Conservation (phyloP, 2,113 vertebrate species). For the mouse (Mus musculus) region GRCm39 chr1:185233001-185233500, state of each 20-base stretch:
- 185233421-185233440: background rate
- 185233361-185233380: no score
- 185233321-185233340: background rate
- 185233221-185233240: background rate
- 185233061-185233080: background rate
- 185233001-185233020: background rate
- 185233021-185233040: background rate
- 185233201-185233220: background rate
- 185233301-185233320: background rate
- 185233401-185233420: background rate
- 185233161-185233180: background rate
- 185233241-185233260: background rate
- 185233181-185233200: background rate
- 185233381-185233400: rapidly evolving
- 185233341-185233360: background rate
- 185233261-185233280: background rate
- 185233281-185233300: background rate
- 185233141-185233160: background rate
- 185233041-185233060: background rate
- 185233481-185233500: background rate
- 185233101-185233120: background rate
- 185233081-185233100: no score
- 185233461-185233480: background rate
- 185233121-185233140: background rate
- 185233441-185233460: background rate